phyloP scores from a whole-genome alignment of 2,113 vertebrate genomes.

The Eulemur macaco region DNA sequence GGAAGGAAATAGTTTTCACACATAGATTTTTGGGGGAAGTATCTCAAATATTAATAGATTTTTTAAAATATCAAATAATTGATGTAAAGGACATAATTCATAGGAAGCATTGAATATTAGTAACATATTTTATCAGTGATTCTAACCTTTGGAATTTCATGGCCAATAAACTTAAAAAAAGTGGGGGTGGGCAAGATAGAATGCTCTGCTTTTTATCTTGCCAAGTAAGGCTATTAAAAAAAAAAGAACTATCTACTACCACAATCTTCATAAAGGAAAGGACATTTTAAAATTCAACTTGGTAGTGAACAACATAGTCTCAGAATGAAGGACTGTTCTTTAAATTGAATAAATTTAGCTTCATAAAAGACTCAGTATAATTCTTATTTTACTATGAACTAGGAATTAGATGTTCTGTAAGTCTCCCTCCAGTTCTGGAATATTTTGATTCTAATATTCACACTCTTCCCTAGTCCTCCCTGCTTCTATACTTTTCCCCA shows the following conservation, averaged over 20 bases:
- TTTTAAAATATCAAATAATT: neutral
- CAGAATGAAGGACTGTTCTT: neutral
- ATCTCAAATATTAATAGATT: neutral
- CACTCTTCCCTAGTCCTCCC: neutral
- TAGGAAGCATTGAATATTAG: neutral
- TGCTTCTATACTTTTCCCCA: neutral
- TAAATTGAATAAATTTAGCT: slow-evolving; percentile 20
- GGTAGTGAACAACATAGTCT: neutral
- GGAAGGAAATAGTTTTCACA: neutral
- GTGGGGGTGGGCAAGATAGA: neutral
- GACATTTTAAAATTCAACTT: slow-evolving; percentile 27
- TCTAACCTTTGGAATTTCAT: neutral
- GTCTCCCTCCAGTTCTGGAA: neutral
- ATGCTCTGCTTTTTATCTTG: neutral
- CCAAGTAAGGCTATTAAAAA: neutral
- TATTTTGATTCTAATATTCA: neutral
- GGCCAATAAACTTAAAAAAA: neutral
- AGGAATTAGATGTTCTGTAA: neutral
- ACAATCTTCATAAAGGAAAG: neutral
- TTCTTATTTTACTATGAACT: slow-evolving; percentile 7
- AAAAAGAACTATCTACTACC: neutral
- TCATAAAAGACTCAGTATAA: neutral
- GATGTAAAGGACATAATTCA: neutral
- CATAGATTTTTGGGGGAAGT: neutral
- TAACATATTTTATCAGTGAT: neutral